phyloP scores from a whole-genome alignment of 2,113 vertebrate genomes.

The Carassius auratus region DNA sequence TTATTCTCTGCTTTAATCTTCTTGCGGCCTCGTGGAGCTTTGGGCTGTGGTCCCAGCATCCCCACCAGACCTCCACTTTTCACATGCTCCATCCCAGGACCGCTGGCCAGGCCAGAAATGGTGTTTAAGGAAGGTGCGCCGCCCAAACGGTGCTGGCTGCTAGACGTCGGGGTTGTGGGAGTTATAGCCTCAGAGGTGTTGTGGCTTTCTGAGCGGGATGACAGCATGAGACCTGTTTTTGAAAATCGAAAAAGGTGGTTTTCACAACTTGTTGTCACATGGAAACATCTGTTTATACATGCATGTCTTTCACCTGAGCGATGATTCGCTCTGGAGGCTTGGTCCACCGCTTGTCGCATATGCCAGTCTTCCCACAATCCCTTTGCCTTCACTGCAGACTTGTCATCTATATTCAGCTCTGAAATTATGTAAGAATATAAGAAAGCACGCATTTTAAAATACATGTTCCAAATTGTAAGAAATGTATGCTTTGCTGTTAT shows the following conservation, averaged over 20 bases:
- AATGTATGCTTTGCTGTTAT: not conserved
- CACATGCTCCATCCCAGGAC: constrained; percentile 90
- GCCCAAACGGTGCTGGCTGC: constrained; percentile 88
- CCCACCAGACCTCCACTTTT: constrained; percentile 88
- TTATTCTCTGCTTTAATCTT: constrained; percentile 96
- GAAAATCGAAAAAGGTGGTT: not conserved
- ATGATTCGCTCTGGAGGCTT: constrained; percentile 72
- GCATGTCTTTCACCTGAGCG: constrained; percentile 72
- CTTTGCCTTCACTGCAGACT: constrained; percentile 76
- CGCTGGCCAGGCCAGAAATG: constrained; percentile 92
- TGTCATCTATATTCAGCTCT: constrained; percentile 79
- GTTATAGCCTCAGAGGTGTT: constrained; percentile 87
- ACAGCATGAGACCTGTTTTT: constrained; percentile 82
- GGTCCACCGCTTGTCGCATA: constrained; percentile 77
- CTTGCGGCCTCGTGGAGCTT: constrained; percentile 89
- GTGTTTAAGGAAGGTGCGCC: constrained; percentile 91
- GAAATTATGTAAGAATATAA: constrained; percentile 22
- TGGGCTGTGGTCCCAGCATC: constrained; percentile 86
- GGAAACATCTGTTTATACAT: not conserved
- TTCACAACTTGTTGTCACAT: not conserved
- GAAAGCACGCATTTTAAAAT: not conserved
- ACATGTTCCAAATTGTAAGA: not conserved
- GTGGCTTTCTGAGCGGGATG: constrained; percentile 81
- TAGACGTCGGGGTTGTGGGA: constrained; percentile 90
- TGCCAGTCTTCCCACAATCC: constrained; percentile 84